Evolutionary conservation across 2,888 invertebrate genomes (phyloP).

Genomic region (Dasysyrphus albostriatus): DNA sequence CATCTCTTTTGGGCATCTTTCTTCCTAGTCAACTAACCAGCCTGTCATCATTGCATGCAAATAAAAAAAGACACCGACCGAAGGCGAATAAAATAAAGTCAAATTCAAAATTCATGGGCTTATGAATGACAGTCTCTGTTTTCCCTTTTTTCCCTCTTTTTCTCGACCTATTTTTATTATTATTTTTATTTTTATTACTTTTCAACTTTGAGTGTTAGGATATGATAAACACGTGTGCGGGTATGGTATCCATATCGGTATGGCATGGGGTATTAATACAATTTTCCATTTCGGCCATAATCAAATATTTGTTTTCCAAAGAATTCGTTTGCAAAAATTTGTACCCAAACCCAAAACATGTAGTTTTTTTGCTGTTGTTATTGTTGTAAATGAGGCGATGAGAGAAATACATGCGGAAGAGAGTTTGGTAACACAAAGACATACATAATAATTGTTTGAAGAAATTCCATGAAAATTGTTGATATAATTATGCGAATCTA

Average conservation of each 20-base stretch:
- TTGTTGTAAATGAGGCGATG: not conserved
- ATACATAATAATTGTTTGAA: slow-evolving; percentile 1
- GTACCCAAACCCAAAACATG: not conserved
- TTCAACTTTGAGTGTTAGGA: slow-evolving; percentile 39
- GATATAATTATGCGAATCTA: slow-evolving; percentile 49
- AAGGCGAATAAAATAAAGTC: slow-evolving; percentile 33
- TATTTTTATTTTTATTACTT: slow-evolving; percentile 37
- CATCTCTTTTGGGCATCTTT: slow-evolving; percentile 22
- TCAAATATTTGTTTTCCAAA: slow-evolving; percentile 63
- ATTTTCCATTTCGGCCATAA: slow-evolving; percentile 8
- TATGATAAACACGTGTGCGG: slow-evolving; percentile 69
- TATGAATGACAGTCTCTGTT: slow-evolving; percentile 69
- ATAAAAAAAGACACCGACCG: slow-evolving; percentile 20
- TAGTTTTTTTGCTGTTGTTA: not conserved
- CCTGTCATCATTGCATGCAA: slow-evolving; percentile 50
- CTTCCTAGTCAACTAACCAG: not conserved
- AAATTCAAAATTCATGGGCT: slow-evolving; percentile 44
- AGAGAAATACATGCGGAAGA: not conserved
- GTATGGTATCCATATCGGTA: not conserved
- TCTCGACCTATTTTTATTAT: slow-evolving; percentile 32
- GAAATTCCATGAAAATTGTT: slow-evolving; percentile 27
- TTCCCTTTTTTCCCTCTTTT: not conserved
- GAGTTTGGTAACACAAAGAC: not conserved
- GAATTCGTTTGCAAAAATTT: slow-evolving; percentile 31
- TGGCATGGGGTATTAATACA: slow-evolving; percentile 49